Percentiles rank a stretch among this genome's conserved stretches.
Conservation (phyloP, 2,888 invertebrate genomes). For the Netelia melanura region DNA sequence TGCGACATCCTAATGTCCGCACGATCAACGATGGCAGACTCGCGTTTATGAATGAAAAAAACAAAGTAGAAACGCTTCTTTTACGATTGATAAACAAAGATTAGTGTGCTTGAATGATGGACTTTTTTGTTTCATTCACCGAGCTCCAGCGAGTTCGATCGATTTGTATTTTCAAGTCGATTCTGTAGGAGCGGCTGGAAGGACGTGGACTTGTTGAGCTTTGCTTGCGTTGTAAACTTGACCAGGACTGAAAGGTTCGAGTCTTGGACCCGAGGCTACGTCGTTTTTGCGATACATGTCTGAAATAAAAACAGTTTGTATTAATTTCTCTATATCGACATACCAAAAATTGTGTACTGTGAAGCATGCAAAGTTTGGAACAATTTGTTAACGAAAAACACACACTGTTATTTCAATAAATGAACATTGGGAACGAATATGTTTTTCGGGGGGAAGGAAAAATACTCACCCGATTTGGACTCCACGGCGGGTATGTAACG, state of each 20-base stretch:
- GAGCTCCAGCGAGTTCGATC: neutral
- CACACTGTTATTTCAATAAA: too few species aligned
- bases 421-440: neutral
- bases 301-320: conserved; percentile 74
- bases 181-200: conserved; percentile 85
- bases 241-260: conserved; percentile 95
- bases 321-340: neutral
- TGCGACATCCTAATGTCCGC: neutral
- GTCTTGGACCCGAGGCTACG: conserved; percentile 87
- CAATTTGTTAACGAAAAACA: too few species aligned
- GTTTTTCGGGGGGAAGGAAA: neutral
- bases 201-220: conserved; percentile 95
- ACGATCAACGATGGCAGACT: conserved; percentile 43
- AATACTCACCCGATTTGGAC: conserved; percentile 81
- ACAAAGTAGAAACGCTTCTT: conserved; percentile 10
- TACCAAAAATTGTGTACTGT: too few species aligned
- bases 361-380: too few species aligned
- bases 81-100: conserved; percentile 8
- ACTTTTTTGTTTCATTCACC: conserved; percentile 12
- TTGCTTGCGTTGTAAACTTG: conserved; percentile 97
- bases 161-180: conserved; percentile 71
- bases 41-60: conserved; percentile 12
- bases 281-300: conserved; percentile 85
- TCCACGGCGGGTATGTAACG: conserved; percentile 92
- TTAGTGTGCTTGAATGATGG: neutral